These are phyloP conservation scores for Podabrus alpinus DNA, from an alignment of 2,888 invertebrate genomes.

Conservation along the genomic window DNA sequence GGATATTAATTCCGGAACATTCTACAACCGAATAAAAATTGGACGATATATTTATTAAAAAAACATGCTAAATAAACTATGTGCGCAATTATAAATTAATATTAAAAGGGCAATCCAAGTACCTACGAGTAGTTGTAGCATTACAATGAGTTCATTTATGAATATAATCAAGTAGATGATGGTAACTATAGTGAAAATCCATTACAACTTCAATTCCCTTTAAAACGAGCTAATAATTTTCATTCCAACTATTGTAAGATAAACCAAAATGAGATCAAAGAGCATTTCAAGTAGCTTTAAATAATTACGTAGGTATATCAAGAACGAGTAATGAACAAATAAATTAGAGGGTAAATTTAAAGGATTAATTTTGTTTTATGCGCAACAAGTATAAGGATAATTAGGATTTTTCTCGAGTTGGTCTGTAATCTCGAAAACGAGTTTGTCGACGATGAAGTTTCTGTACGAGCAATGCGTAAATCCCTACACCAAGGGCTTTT, in stretches of 20 bases:
- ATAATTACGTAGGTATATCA: conserved; percentile 12
- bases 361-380: conserved; percentile 14
- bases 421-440: conserved; percentile 5
- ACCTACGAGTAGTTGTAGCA: too few relatives aligned
- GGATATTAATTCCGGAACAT: background rate
- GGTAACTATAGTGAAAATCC: background rate
- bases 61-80: background rate
- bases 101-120: background rate
- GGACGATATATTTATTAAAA: background rate
- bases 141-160: background rate
- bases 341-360: conserved; percentile 16
- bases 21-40: background rate
- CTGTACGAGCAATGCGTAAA: conserved; percentile 16
- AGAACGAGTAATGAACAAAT: conserved; percentile 4
- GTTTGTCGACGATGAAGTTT: conserved; percentile 11
- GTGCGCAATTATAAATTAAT: background rate
- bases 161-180: background rate
- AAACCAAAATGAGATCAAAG: conserved; percentile 12
- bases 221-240: background rate
- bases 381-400: conserved; percentile 18
- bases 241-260: background rate
- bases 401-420: conserved; percentile 10
- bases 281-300: conserved; percentile 13
- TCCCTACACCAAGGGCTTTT: conserved; percentile 21
- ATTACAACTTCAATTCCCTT: background rate